Evolutionary conservation across 2,113 vertebrate species (phyloP), one percentile per base, ranked within the genome.

Genomic region (Choloepus hoffmanni): DNA sequence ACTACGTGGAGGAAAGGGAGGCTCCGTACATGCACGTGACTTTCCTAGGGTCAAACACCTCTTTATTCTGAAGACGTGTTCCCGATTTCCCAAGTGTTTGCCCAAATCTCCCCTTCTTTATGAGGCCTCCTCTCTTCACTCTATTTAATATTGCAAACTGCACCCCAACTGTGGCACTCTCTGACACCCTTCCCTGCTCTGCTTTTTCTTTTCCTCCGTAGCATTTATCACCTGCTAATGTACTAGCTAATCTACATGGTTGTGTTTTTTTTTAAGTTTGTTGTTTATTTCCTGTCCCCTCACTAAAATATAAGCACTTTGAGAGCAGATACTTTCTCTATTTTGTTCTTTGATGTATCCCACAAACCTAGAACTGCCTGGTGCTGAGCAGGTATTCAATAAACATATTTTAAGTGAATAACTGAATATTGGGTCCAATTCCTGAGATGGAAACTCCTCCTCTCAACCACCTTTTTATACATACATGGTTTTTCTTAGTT

Each of bases 41-140:
- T 70, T 68, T 23, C 21, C 45, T 48, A 70, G 21, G 33, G n/a
- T 63, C 45, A 76, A 40, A 73, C 43, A 53, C 5, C 21, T 43
- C 55, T 74, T 40, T 50, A 63, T 40, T 63, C 7, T 23, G 26
- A 36, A 63, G 55, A 53, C 16, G 11, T 1, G 4, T 36, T 62
- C 16, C 55, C 40, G 68, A 50, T 30, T 84, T 68, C 63, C 88
- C 26, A 55, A 50, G 62, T 8, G 0, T 58, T 79, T 79, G 74
- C n/a, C 68, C 45, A 43, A 5, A 53, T 21, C 10, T 67, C 67
- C 19, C 19, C 60, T 58, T 68, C 76, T 45, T 67, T 67, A 82
- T 0, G 3, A 33, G 12, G 33, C 62, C 12, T 10, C 10, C 30
- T 63, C 0, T 58, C 0, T 50, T 13, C 16, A 48, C 36, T 60